Conservation (phyloP, 2,113 vertebrate genomes). For the Boulengeromyrus knoepffleri region DNA sequence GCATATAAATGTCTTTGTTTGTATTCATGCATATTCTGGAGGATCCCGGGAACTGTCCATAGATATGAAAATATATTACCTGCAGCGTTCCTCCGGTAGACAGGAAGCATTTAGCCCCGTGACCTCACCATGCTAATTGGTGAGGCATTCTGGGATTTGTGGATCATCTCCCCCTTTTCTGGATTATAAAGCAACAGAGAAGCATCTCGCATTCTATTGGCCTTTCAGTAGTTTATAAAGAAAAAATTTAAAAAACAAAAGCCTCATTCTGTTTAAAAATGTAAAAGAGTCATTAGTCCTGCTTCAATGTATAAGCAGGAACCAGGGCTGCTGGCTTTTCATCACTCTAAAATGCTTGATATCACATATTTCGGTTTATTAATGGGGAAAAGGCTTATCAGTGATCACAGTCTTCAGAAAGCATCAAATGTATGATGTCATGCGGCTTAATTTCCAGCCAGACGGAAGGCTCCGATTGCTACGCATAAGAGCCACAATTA, state of each 20-base stretch:
- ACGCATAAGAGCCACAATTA: not conserved
- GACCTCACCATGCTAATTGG: conserved; percentile 24
- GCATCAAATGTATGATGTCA: not conserved
- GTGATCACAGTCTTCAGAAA: not conserved
- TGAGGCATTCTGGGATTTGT: conserved; percentile 15
- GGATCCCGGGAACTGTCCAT: conserved; percentile 55
- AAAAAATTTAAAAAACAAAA: not conserved
- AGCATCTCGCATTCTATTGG: not conserved
- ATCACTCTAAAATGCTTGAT: not conserved
- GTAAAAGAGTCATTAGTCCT: not conserved
- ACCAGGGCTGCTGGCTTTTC: not conserved
- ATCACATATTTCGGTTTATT: not conserved
- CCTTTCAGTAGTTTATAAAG: not conserved
- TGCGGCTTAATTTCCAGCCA: conserved; percentile 1
- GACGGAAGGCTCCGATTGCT: not conserved
- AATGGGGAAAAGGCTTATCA: not conserved
- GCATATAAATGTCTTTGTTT: conserved; percentile 69
- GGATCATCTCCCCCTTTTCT: not conserved
- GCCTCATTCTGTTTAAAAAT: not conserved
- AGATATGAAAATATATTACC: conserved; percentile 62
- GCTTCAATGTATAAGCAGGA: not conserved
- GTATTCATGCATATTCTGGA: conserved; percentile 60
- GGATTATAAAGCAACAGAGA: conserved; percentile 1
- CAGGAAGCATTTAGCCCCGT: conserved; percentile 34
- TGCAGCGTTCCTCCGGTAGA: conserved; percentile 39